phyloP scores from a whole-genome alignment of 2,888 invertebrate genomes.

The Sesamia inferens region DNA sequence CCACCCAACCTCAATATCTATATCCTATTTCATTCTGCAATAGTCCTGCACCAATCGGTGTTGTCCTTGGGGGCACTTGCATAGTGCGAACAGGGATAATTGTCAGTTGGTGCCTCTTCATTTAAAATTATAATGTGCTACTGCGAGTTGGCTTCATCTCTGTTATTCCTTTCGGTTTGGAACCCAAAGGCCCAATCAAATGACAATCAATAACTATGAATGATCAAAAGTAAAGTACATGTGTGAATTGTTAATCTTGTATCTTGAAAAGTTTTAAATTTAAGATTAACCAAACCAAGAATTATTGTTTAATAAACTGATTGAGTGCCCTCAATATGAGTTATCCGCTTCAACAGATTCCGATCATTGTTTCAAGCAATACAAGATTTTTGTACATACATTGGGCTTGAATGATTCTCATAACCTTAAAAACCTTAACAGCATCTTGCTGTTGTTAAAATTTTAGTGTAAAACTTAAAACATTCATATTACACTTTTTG shows the following conservation, averaged over 20 bases:
- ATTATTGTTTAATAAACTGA: neutral
- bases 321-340: neutral
- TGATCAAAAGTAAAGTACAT: constrained; percentile 14
- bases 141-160: neutral
- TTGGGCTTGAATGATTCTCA: neutral
- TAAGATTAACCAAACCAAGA: neutral
- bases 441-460: neutral
- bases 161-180: neutral
- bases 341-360: neutral
- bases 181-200: too few species aligned
- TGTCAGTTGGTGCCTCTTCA: neutral
- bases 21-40: neutral
- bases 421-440: neutral
- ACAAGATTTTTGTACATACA: constrained; percentile 15
- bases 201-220: constrained; percentile 3
- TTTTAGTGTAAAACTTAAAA: neutral
- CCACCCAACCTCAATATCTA: too few species aligned
- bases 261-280: too few species aligned
- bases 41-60: neutral
- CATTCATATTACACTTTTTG: constrained; percentile 28
- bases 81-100: neutral
- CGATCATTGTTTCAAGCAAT: neutral
- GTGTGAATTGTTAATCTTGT: too few species aligned
- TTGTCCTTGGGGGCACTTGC: neutral
- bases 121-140: neutral